Evolutionary conservation across 2,797 vertebrate genomes (phyloP).

Genomic region (Helicolenus hilgendorfi): DNA sequence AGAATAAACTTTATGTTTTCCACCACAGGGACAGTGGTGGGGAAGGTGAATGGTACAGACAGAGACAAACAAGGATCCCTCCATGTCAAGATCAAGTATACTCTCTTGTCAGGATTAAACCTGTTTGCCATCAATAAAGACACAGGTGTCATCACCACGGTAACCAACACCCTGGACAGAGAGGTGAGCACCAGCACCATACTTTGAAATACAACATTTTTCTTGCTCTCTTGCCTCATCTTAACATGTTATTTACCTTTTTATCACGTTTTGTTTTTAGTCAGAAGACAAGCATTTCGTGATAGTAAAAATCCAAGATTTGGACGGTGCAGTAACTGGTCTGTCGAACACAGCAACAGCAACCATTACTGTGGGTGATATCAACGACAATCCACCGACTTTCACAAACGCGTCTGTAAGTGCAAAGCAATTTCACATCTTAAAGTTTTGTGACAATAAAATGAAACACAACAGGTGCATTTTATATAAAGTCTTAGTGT

Average conservation of each 20-base stretch:
- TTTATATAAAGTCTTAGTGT: not conserved
- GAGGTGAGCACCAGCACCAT: conserved; percentile 89
- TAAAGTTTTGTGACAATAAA: not conserved
- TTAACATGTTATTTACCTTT: not conserved
- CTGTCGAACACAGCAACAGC: conserved; percentile 89
- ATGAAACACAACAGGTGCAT: not conserved
- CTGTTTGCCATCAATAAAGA: conserved; percentile 85
- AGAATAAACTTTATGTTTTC: conserved; percentile 12
- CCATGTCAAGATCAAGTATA: conserved; percentile 89
- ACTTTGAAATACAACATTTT: not conserved
- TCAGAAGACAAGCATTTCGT: conserved; percentile 80
- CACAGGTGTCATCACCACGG: conserved; percentile 89
- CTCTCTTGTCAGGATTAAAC: conserved; percentile 77
- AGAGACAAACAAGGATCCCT: conserved; percentile 81
- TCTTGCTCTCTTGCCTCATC: not conserved
- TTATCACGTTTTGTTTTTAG: conserved; percentile 77
- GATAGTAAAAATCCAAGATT: conserved; percentile 89
- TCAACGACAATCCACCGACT: conserved; percentile 93
- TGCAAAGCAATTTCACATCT: conserved; percentile 19
- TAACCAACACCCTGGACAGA: conserved; percentile 88
- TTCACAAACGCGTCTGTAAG: conserved; percentile 90
- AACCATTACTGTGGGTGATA: conserved; percentile 88
- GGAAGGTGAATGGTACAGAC: conserved; percentile 90
- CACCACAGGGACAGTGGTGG: conserved; percentile 88
- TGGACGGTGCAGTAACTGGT: conserved; percentile 85